Conservation (phyloP, 1,140 invertebrate genomes). For the Lucilia cuprina region DNA sequence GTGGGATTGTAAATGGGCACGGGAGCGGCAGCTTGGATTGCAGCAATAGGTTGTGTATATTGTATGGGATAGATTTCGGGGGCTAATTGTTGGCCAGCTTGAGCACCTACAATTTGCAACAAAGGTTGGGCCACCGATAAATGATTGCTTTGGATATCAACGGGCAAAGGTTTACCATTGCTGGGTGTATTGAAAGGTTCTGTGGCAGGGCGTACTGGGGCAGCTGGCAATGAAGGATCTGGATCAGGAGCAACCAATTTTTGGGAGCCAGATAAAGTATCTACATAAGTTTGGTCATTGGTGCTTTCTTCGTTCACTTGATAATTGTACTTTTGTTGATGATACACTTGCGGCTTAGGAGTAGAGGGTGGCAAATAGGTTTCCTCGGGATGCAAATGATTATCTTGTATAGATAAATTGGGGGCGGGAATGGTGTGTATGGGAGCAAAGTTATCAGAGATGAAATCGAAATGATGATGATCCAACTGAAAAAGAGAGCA, state of each 20-base stretch:
- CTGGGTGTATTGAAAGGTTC: constrained; percentile 63
- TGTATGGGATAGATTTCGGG: constrained; percentile 56
- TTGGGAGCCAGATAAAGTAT: constrained; percentile 60
- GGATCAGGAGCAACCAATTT: constrained; percentile 65
- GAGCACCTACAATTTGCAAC: constrained; percentile 55
- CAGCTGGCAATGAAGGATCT: constrained; percentile 61
- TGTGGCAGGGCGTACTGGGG: constrained; percentile 59
- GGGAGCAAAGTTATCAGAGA: constrained; percentile 67
- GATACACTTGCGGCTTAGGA: constrained; percentile 41
- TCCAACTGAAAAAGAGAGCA: constrained; percentile 52
- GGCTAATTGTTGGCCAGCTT: constrained; percentile 48
- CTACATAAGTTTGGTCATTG: constrained; percentile 60
- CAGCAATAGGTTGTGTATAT: constrained; percentile 47
- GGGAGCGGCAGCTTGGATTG: constrained; percentile 47
- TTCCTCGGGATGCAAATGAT: constrained; percentile 47
- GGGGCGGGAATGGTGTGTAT: constrained; percentile 85
- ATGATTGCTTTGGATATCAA: constrained; percentile 54
- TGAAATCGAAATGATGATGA: constrained; percentile 52
- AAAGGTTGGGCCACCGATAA: constrained; percentile 52
- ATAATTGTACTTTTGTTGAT: constrained; percentile 48
- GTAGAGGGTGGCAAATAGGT: constrained; percentile 48
- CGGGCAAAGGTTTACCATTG: constrained; percentile 62
- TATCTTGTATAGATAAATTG: constrained; percentile 64
- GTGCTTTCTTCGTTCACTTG: constrained; percentile 63
- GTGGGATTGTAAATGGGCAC: constrained; percentile 61